Evolutionary conservation across 2,113 vertebrate species (phyloP).

Genomic region (Carassius carassius): DNA sequence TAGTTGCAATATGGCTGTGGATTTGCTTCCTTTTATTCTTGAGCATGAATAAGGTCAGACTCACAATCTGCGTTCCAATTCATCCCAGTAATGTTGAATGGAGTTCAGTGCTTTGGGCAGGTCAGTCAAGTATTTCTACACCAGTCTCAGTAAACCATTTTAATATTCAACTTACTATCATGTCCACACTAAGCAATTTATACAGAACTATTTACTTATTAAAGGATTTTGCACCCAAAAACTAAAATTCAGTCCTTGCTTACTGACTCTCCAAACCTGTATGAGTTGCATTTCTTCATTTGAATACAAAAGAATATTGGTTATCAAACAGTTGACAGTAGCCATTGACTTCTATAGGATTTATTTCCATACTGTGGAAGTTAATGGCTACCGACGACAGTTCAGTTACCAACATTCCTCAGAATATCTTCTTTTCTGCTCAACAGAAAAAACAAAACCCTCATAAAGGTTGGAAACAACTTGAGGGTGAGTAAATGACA

Average conservation of each 20-base stretch:
- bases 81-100: neutral
- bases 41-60: neutral
- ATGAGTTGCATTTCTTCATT: neutral
- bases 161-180: neutral
- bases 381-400: neutral
- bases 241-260: too few species aligned
- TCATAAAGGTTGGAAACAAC: too few species aligned
- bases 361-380: neutral
- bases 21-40: neutral
- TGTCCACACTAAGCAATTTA: conserved; percentile 43
- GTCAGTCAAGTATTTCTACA: neutral
- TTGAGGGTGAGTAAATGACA: too few species aligned
- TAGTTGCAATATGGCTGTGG: neutral
- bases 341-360: neutral
- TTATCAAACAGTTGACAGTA: neutral
- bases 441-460: neutral
- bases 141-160: neutral
- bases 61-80: neutral
- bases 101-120: neutral
- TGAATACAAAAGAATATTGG: neutral
- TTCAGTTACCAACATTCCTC: neutral
- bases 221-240: conserved; percentile 28
- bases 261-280: neutral
- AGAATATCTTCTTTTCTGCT: neutral
- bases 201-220: conserved; percentile 19